Evolutionary conservation across 2,797 vertebrate genomes (phyloP).

Genomic region (Tenualosa ilisha): DNA sequence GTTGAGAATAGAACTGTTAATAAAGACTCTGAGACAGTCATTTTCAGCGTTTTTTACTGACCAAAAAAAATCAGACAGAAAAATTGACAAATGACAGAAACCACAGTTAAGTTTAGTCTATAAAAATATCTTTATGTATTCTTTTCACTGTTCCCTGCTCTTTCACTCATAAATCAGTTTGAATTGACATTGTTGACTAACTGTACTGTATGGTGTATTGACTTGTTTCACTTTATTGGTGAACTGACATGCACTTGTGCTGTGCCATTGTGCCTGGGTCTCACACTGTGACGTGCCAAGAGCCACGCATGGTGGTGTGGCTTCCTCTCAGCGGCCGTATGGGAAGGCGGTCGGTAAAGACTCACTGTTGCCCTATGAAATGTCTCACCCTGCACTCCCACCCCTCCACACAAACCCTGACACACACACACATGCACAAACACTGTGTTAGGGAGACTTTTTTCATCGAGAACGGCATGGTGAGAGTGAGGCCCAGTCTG

Average conservation of each 20-base stretch:
- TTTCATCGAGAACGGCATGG: constrained; percentile 55
- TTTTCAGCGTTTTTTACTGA: too few species aligned
- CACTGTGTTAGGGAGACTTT: neutral
- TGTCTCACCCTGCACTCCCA: constrained; percentile 66
- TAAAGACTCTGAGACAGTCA: neutral
- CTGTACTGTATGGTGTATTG: neutral
- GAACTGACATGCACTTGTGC: neutral
- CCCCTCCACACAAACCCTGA: neutral
- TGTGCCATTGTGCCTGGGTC: neutral
- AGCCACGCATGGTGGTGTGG: neutral
- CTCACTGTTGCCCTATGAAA: constrained; percentile 70
- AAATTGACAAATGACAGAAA: too few species aligned
- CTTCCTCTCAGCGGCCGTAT: neutral
- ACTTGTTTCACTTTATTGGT: neutral
- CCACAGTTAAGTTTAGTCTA: too few species aligned
- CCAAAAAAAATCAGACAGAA: too few species aligned
- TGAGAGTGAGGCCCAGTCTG: constrained; percentile 72
- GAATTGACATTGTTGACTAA: neutral
- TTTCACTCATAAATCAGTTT: neutral
- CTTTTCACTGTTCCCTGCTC: too few species aligned
- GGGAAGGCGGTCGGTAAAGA: neutral
- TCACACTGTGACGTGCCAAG: neutral
- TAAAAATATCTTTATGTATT: too few species aligned
- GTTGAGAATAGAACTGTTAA: neutral
- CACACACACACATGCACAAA: neutral